These are phyloP conservation scores for Acrocyrtus sp. DNA, from an alignment of 2,888 invertebrate species.

Conservation along the genomic window DNA sequence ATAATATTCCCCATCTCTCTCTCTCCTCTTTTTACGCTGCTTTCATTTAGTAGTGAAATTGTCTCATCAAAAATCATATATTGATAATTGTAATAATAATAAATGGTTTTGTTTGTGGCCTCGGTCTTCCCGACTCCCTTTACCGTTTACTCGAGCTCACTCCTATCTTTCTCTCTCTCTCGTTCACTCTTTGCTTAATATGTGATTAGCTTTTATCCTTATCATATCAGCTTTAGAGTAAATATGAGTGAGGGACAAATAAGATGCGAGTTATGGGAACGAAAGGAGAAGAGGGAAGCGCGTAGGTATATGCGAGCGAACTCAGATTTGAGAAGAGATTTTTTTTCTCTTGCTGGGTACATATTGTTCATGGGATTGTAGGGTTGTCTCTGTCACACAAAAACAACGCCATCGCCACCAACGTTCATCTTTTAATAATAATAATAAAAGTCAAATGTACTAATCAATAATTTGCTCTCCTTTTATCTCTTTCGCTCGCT, in stretches of 20 bases:
- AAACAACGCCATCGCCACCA: not conserved
- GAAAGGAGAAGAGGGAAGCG: not conserved
- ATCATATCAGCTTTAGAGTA: conserved; percentile 54
- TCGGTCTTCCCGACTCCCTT: conserved; percentile 41
- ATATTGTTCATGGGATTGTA: not conserved
- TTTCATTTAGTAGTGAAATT: not conserved
- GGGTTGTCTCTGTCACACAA: not conserved
- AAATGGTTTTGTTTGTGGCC: conserved; percentile 45
- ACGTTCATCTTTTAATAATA: not conserved
- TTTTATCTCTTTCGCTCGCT: conserved; percentile 20
- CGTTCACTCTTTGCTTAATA: conserved; percentile 13
- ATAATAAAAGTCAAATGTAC: conserved; percentile 6
- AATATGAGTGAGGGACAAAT: conserved; percentile 52
- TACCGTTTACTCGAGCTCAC: conserved; percentile 13
- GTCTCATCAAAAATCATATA: conserved; percentile 44
- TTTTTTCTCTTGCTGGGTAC: not conserved
- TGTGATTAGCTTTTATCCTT: conserved; percentile 53
- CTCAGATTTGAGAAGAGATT: too few species aligned
- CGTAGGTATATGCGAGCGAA: not conserved
- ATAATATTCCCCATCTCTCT: too few species aligned
- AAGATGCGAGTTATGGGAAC: conserved; percentile 25
- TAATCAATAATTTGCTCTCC: conserved; percentile 41
- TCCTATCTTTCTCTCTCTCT: conserved; percentile 16
- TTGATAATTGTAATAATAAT: not conserved
- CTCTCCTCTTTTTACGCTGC: too few species aligned